phyloP scores from a whole-genome alignment of 2,888 invertebrate species.

The Balanococcus diminutus region DNA sequence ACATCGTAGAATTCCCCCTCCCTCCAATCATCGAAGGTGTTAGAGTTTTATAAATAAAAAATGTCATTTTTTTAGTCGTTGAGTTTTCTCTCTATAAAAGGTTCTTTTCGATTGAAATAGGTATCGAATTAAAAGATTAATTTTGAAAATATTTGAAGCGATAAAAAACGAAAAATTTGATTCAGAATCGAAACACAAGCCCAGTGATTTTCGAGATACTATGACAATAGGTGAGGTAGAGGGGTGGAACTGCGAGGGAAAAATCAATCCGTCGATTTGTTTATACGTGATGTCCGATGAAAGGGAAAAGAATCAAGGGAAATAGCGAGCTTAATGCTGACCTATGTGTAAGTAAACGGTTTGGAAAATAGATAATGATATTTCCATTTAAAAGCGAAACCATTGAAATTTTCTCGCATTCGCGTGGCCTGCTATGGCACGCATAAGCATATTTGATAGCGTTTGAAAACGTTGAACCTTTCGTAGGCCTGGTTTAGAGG shows the following conservation, averaged over 20 bases:
- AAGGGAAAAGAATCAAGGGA: not conserved
- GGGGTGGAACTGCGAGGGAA: not conserved
- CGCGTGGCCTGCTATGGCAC: not conserved
- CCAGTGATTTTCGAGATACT: too few relatives aligned
- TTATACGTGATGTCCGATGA: not conserved
- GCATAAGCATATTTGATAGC: not conserved
- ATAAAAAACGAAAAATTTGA: too few relatives aligned
- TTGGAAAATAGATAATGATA: not conserved
- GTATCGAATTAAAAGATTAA: too few relatives aligned
- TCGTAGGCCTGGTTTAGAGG: not conserved
- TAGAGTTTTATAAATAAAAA: not conserved
- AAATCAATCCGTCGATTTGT: not conserved
- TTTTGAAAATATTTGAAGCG: too few relatives aligned
- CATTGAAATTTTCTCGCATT: slow-evolving; percentile 2
- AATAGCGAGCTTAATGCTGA: not conserved
- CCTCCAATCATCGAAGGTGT: not conserved
- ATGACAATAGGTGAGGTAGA: not conserved
- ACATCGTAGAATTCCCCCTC: not conserved
- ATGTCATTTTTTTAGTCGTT: not conserved
- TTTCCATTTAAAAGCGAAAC: slow-evolving; percentile 2
- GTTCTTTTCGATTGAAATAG: not conserved
- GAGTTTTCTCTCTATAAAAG: not conserved
- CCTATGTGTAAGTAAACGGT: not conserved
- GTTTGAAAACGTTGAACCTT: not conserved
- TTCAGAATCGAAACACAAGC: too few relatives aligned